Evolutionary conservation across 2,888 invertebrate species (phyloP), one percentile per base, ranked within the genome.

Genomic region (Sinelater perroti): DNA sequence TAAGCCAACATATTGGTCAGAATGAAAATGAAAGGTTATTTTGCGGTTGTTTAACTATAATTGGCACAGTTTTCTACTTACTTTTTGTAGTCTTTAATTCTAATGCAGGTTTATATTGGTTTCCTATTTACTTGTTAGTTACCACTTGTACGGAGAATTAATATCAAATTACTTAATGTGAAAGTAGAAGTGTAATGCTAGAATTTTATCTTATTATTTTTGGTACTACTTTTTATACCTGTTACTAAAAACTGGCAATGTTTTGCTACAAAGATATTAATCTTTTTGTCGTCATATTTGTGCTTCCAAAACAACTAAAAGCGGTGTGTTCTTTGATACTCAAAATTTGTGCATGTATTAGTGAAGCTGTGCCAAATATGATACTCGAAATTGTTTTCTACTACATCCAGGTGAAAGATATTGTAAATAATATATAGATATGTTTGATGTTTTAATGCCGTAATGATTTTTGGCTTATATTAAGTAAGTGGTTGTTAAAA

Each of bases 311-410:
- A n/a, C n/a, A n/a, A n/a, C n/a, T n/a, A n/a, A n/a, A n/a, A n/a
- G n/a, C n/a, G n/a, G 17, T 35, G 13, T 33, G 14, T 2, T 33
- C 11, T 33, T 30, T 11, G 11, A 10, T 38, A 38, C 18, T 38
- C 38, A 20, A 38, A 38, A 28, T 28, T 28, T 44, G 3, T 11
- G n/a, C 13, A 36, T 11, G 21, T 11, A 13, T 44, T 24, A 33
- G 31, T 31, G 16, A 52, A 52, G 44, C 44, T 52, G 52, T 52
- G 52, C 52, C 52, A 52, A 52, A 52, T 35, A 51, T 44, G 44
- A 52, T 52, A 52, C 44, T 52, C 38, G 21, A 44, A 52, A 44
- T 35, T 52, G 24, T 51, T 30, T 20, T 20, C n/a, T 24, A 30
- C 30, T 28, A 16, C 18, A 13, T 31, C 31, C 30, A n/a, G 13